phyloP scores from a whole-genome alignment of 2,113 vertebrate species.

The Bujurquina vittata region DNA sequence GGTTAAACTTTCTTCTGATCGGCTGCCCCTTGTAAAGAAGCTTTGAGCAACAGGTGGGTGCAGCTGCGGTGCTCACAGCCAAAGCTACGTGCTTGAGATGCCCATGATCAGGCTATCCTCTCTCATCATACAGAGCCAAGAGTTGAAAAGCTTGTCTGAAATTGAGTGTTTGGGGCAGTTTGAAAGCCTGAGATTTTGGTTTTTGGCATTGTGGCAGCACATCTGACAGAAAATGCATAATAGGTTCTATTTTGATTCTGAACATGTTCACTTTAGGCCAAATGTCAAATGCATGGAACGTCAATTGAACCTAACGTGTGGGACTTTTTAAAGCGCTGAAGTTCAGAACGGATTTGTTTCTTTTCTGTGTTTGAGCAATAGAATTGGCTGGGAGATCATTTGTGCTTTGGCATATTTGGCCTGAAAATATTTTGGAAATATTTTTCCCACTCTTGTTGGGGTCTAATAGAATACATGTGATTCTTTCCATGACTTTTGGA shows the following conservation, averaged over 20 bases:
- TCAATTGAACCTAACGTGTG: not conserved
- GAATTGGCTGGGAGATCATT: not conserved
- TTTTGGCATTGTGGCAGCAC: no score
- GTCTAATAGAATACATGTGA: not conserved
- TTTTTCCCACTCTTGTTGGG: not conserved
- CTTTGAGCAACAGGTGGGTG: not conserved
- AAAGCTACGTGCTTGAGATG: not conserved
- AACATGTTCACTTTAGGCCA: no score
- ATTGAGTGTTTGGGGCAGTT: not conserved
- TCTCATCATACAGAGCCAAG: not conserved
- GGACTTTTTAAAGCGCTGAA: not conserved
- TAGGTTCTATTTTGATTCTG: no score
- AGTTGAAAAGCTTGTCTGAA: no score
- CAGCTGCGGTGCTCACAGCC: not conserved
- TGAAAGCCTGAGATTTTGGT: not conserved
- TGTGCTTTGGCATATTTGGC: not conserved
- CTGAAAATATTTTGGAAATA: not conserved
- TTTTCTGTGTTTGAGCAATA: not conserved
- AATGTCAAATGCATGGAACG: no score
- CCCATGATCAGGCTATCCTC: rapidly evolving
- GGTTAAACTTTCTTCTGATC: not conserved
- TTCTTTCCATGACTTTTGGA: not conserved
- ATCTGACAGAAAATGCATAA: no score
- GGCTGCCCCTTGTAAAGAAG: not conserved
- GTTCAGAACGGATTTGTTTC: not conserved